These are phyloP conservation scores for Eristalinus sepulchralis DNA, from an alignment of 2,888 invertebrate genomes.

Conservation along the genomic window DNA sequence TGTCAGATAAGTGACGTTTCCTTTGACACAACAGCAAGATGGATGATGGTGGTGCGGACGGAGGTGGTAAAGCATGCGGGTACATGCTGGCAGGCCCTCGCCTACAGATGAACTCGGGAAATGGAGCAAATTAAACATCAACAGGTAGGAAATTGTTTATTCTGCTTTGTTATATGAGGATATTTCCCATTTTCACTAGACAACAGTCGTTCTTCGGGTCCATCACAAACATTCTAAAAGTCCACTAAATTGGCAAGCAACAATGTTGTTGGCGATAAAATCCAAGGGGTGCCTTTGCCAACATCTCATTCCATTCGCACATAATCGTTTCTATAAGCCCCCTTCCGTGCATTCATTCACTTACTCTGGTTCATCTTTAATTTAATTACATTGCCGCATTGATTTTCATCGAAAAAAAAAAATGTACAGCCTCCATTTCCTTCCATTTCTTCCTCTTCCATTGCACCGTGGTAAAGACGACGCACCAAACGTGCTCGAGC, in stretches of 20 bases:
- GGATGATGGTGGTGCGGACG: background rate
- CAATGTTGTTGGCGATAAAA: background rate
- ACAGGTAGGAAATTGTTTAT: too few relatives aligned
- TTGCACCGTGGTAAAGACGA: conserved; percentile 7
- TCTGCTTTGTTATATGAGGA: too few relatives aligned
- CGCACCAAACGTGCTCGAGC: conserved; percentile 25
- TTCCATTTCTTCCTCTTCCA: background rate
- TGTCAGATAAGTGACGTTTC: background rate
- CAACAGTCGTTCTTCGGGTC: too few relatives aligned
- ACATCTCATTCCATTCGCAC: background rate
- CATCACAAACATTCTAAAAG: too few relatives aligned
- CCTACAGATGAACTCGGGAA: background rate
- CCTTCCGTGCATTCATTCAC: background rate
- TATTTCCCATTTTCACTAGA: too few relatives aligned
- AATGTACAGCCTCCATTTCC: conserved; percentile 32
- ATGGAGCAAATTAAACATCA: too few relatives aligned
- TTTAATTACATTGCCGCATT: conserved; percentile 12
- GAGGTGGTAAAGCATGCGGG: background rate
- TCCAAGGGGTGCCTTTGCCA: background rate
- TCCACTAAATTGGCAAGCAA: background rate
- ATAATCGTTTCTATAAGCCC: background rate
- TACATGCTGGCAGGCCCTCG: background rate
- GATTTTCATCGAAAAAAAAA: conserved; percentile 42
- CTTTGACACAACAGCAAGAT: background rate
- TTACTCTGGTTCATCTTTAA: background rate